Evolutionary conservation across 2,888 invertebrate genomes (phyloP).

Genomic region (Automeris io): DNA sequence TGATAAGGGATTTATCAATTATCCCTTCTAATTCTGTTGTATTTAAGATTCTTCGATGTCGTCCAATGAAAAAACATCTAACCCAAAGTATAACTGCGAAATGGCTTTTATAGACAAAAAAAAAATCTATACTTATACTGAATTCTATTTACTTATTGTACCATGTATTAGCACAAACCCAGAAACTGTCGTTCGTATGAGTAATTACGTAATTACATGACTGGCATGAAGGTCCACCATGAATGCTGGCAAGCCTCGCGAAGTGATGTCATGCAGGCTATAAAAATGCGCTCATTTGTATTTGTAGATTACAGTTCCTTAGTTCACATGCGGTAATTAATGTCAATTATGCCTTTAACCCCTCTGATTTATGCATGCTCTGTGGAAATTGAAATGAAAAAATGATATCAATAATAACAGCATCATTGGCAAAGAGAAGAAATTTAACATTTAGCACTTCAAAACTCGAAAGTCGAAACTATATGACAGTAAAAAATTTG

Average conservation of each 20-base stretch:
- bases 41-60: no score
- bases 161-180: not conserved
- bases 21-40: no score
- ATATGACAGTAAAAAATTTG: no score
- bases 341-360: constrained; percentile 2
- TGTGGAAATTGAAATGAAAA: no score
- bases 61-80: no score
- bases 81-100: not conserved
- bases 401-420: no score
- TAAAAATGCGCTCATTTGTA: constrained; percentile 13
- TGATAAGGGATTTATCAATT: no score
- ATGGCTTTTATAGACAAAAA: no score
- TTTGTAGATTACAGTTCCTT: constrained; percentile 7
- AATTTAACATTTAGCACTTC: no score
- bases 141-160: not conserved
- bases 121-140: no score
- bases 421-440: no score
- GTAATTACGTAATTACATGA: constrained; percentile 11
- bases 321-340: not conserved
- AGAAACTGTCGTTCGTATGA: constrained; percentile 1
- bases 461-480: no score
- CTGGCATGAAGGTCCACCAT: constrained; percentile 29
- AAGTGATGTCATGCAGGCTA: constrained; percentile 34
- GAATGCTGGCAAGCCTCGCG: constrained; percentile 28
- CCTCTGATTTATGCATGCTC: constrained; percentile 1